These are phyloP conservation scores for Axinella damicornis DNA, from an alignment of 37 sponge, comb jelly and placozoan species.

Conservation along the genomic window DNA sequence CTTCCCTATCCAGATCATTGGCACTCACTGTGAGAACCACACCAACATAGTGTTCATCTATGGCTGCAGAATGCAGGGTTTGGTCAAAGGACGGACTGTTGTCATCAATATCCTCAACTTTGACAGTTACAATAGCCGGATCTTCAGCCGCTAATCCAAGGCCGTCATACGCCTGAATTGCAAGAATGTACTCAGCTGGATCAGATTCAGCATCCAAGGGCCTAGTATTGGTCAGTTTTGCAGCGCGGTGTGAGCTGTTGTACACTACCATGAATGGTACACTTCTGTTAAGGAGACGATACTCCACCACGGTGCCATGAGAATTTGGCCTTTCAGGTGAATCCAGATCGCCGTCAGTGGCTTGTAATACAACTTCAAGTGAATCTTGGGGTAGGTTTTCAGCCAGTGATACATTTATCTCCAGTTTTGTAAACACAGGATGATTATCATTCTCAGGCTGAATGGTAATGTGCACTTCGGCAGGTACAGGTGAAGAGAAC, in stretches of 20 bases:
- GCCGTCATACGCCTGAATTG: conserved; percentile 40
- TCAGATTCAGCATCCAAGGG: conserved; percentile 68
- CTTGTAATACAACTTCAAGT: conserved; percentile 5
- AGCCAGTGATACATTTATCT: conserved; percentile 6
- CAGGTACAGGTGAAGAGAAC: conserved; percentile 35
- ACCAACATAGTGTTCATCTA: conserved; percentile 52
- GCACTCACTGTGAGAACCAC: conserved; percentile 10
- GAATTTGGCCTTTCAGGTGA: not conserved
- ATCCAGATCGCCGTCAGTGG: conserved; percentile 48
- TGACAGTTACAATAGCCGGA: conserved; percentile 31
- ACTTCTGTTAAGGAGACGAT: conserved; percentile 25
- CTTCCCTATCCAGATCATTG: conserved; percentile 48
- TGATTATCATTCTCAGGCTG: conserved; percentile 59
- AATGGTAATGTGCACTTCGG: conserved; percentile 29
- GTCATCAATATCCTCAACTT: conserved; percentile 52
- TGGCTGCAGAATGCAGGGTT: not conserved
- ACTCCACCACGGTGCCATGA: conserved; percentile 30
- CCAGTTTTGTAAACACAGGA: conserved; percentile 33
- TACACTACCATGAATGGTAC: conserved; percentile 50
- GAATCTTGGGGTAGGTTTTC: conserved; percentile 44
- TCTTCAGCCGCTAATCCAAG: not conserved
- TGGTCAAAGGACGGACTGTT: conserved; percentile 21
- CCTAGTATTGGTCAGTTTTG: conserved; percentile 47
- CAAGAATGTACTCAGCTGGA: conserved; percentile 21
- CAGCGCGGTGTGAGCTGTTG: not conserved